These are phyloP conservation scores for Phengaris arion DNA, from an alignment of 2,888 invertebrate genomes.

Conservation along the genomic window DNA sequence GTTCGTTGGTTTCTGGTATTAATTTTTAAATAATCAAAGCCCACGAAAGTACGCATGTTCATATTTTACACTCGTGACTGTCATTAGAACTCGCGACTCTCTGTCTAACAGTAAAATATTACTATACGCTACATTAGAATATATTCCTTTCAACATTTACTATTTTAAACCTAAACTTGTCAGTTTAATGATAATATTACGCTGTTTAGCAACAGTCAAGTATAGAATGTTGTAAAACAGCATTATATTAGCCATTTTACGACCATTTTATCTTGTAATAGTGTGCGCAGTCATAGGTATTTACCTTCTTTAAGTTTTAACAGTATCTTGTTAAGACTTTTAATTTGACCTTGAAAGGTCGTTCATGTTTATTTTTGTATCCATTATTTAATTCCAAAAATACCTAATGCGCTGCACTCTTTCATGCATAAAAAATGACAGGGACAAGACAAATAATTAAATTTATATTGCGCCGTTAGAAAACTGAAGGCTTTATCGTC, in stretches of 20 bases:
- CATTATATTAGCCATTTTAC: neutral
- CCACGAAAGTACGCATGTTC: too few relatives aligned
- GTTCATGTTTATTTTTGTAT: neutral
- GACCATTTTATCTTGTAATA: conserved; percentile 9
- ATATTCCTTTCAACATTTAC: neutral
- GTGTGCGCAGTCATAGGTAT: neutral
- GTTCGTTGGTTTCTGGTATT: too few relatives aligned
- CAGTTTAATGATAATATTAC: neutral
- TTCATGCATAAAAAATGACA: too few relatives aligned
- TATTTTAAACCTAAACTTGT: neutral
- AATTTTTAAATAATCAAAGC: too few relatives aligned
- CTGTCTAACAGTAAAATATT: neutral
- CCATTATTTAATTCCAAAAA: too few relatives aligned
- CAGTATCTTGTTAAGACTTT: too few relatives aligned
- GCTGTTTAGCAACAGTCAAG: neutral
- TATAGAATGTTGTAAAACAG: neutral
- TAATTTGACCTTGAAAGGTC: neutral
- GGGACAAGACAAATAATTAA: too few relatives aligned
- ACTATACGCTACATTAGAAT: neutral
- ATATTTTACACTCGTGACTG: too few relatives aligned
- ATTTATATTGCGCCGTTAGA: too few relatives aligned
- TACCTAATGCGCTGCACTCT: too few relatives aligned
- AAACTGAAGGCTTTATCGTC: too few relatives aligned
- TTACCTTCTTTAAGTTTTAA: neutral
- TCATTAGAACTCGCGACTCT: too few relatives aligned